Evolutionary conservation across 1,140 invertebrate species (phyloP), one percentile per base, ranked within the genome.

Genomic region (Pogonomyrmex barbatus): DNA sequence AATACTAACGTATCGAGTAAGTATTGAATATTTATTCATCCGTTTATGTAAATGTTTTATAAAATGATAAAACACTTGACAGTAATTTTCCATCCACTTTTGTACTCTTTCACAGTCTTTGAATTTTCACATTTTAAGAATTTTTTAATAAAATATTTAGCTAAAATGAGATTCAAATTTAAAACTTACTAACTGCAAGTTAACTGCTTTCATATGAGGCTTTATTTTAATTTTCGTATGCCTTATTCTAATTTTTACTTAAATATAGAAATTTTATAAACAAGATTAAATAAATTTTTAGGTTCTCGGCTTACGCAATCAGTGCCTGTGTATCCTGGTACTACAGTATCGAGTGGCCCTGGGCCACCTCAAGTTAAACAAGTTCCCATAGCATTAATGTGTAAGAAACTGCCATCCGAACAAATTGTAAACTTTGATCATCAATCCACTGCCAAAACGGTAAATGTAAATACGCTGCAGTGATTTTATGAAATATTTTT

Each of bases 361-460:
- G 93, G 92, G 4, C 93, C 93, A 75, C 88, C 92, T 62, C 90
- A 85, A 30, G 56, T 90, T 42, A 89, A 75, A 65, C 73, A 84
- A 45, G 50, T 85, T 10, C 52, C 85, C 36, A 54, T 89, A 68
- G 85, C 70, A 17, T 81, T 92, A 79, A 90, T 90, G 60, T 91
- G 77, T 68, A 93, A 93, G 45, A 94, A 93, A 85, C 85, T 92
- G 82, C 84, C 92, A 63, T 63, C 87, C 50, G 79, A 83, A 73
- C 54, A 83, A 60, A 83, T 60, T 56, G 75, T 91, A 39, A 94
- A 88, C 24, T 75, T 93, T 68, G 93, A 92, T 83, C 89, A 91
- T 90, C 89, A 92, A 78, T 67, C 87, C 79, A 73, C 89, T 88
- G 67, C 90, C 63, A 94, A 94, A 91, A 91, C 91, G 91, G 93